These are phyloP conservation scores for Micronisus gabar DNA, from an alignment of 2,113 vertebrate species.

Conservation along the genomic window DNA sequence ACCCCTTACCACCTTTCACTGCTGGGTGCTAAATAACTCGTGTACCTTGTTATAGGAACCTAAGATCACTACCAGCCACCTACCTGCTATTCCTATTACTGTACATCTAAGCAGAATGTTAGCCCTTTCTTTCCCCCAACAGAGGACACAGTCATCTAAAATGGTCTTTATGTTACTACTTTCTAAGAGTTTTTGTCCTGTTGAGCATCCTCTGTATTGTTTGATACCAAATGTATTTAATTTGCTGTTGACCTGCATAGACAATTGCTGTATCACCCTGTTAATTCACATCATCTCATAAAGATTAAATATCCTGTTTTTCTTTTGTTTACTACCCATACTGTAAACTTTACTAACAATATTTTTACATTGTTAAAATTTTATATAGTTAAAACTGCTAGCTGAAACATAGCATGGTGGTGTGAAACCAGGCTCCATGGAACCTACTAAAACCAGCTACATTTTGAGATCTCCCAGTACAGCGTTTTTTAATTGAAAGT, in stretches of 20 bases:
- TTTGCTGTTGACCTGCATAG: neutral
- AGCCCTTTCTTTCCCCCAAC: neutral
- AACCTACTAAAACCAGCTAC: neutral
- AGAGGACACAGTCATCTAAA: neutral
- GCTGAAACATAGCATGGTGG: accelerated
- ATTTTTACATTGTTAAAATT: neutral
- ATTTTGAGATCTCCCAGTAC: neutral
- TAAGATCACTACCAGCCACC: no score
- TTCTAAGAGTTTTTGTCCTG: neutral
- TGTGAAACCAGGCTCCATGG: neutral
- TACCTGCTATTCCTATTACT: neutral
- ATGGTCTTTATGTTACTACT: neutral
- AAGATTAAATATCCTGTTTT: neutral
- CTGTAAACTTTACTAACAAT: neutral
- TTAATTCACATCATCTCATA: neutral
- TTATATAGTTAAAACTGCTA: neutral
- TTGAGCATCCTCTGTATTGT: neutral
- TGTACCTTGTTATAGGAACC: accelerated
- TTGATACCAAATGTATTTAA: neutral
- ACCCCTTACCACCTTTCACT: neutral
- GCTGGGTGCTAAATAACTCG: neutral
- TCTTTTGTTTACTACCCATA: neutral
- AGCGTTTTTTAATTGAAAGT: neutral
- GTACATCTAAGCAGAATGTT: neutral
- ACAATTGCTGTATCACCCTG: neutral